These are phyloP conservation scores for Pholis gunnellus DNA, from an alignment of 2,113 vertebrate species.

Conservation along the genomic window DNA sequence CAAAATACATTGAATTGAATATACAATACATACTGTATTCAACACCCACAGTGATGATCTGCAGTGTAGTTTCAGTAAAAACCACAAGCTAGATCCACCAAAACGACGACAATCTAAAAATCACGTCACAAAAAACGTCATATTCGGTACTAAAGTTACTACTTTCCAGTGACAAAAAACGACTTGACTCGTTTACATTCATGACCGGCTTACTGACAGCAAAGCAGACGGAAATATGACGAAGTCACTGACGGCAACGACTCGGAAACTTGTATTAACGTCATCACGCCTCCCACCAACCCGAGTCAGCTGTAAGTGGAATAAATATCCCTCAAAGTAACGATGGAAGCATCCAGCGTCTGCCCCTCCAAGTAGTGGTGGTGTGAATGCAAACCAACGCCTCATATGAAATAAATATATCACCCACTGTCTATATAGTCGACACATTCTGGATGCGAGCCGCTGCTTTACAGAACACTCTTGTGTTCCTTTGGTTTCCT, in stretches of 20 bases:
- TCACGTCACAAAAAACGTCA: not conserved
- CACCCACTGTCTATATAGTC: too few species aligned
- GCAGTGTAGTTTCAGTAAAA: not conserved
- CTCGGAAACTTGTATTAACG: not conserved
- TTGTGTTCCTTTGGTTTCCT: conserved; percentile 12
- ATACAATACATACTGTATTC: not conserved
- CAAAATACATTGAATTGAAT: too few species aligned
- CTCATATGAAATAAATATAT: too few species aligned
- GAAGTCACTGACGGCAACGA: not conserved
- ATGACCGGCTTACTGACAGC: not conserved
- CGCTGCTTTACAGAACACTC: not conserved
- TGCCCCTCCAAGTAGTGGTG: not conserved
- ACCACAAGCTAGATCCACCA: not conserved
- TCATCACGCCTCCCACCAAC: too few species aligned
- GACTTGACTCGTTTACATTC: not conserved
- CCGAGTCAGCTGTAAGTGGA: not conserved
- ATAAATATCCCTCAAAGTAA: too few species aligned
- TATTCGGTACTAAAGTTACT: too few species aligned
- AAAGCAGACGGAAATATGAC: not conserved
- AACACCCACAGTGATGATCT: not conserved
- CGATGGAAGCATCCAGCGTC: too few species aligned
- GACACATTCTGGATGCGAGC: not conserved
- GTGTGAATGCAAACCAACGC: not conserved
- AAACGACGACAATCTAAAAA: not conserved
- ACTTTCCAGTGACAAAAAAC: conserved; percentile 38